These are phyloP conservation scores for Alectoris magna DNA, from an alignment of 2,797 vertebrate species.

Conservation along the genomic window DNA sequence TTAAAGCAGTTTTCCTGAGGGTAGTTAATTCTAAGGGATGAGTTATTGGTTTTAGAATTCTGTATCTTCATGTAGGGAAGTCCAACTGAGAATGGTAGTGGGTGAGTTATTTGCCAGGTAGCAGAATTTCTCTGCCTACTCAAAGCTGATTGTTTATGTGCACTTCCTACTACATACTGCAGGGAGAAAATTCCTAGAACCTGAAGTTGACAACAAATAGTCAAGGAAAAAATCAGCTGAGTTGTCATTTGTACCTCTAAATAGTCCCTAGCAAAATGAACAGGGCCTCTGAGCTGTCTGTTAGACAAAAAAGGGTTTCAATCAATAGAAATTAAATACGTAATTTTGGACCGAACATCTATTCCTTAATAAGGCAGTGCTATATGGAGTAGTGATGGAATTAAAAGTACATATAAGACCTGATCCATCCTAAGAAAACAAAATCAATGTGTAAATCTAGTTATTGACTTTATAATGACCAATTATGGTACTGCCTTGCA, in stretches of 20 bases:
- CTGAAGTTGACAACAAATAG: not conserved
- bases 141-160: constrained; percentile 14
- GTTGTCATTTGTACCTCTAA: constrained; percentile 12
- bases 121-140: constrained; percentile 33
- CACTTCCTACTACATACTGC: not conserved
- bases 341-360: not conserved
- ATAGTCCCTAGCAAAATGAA: not conserved
- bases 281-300: not conserved
- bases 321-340: not conserved
- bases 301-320: not conserved
- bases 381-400: not conserved
- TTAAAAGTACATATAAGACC: not conserved
- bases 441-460: not conserved
- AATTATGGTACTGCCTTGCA: not conserved
- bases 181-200: not conserved
- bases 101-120: constrained; percentile 64
- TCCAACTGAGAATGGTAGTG: constrained; percentile 25
- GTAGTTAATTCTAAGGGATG: not conserved
- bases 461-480: not conserved
- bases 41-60: constrained; percentile 35
- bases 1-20: not conserved
- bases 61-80: constrained; percentile 8
- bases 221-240: not conserved
- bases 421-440: not conserved
- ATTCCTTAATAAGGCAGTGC: not conserved